Evolutionary conservation across 2,888 invertebrate species (phyloP).

Genomic region (Prosopocoilus inquinatus): DNA sequence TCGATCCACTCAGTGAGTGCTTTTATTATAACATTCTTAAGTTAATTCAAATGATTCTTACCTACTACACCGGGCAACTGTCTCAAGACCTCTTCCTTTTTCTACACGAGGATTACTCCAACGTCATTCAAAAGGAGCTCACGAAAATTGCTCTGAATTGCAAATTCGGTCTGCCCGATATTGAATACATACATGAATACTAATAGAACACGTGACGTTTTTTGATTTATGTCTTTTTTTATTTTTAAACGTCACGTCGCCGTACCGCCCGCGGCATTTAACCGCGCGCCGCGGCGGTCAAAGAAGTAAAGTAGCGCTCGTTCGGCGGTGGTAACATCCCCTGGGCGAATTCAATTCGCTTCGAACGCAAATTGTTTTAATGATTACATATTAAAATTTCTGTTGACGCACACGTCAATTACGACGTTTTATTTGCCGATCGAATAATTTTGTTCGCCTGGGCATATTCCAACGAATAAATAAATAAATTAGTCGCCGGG

Average conservation of each 20-base stretch:
- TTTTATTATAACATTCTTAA: conserved; percentile 26
- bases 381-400: too few relatives aligned
- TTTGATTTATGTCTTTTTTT: conserved; percentile 13
- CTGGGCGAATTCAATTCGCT: neutral
- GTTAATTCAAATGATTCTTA: conserved; percentile 7
- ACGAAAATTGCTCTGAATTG: conserved; percentile 18
- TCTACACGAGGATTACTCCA: too few relatives aligned
- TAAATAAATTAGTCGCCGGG: too few relatives aligned
- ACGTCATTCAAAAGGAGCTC: neutral
- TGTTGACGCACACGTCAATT: too few relatives aligned
- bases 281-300: neutral
- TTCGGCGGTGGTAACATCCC: neutral
- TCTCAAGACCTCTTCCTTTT: too few relatives aligned
- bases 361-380: conserved; percentile 8
- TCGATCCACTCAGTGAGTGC: conserved; percentile 14
- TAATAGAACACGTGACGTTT: conserved; percentile 15
- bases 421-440: too few relatives aligned
- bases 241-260: neutral
- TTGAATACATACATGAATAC: conserved; percentile 20
- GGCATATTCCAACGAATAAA: too few relatives aligned
- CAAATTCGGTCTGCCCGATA: conserved; percentile 17
- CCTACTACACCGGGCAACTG: too few relatives aligned
- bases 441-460: too few relatives aligned
- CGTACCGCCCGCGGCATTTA: too few relatives aligned
- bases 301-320: neutral